Percentiles rank a stretch among this genome's conserved stretches.
phyloP scores from a whole-genome alignment of 2,888 invertebrate genomes.

The Daptonema setosum region DNA sequence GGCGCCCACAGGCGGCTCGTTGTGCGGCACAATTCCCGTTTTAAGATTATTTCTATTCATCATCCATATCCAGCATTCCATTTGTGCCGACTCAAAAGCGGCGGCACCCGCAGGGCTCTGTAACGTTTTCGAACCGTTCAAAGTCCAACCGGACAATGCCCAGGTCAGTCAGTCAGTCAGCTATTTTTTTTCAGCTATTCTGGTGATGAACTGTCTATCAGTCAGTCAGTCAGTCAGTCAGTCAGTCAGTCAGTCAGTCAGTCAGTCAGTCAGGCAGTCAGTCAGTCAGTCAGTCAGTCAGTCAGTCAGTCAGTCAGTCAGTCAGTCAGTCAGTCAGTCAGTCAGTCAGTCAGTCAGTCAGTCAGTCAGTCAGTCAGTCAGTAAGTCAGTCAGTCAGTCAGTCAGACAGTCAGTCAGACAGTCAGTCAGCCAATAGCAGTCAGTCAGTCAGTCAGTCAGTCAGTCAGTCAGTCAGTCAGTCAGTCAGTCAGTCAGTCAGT shows the following conservation, averaged over 20 bases:
- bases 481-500: neutral
- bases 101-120: no score
- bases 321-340: neutral
- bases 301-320: neutral
- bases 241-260: neutral
- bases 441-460: neutral
- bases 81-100: no score
- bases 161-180: neutral
- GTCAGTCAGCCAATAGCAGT: neutral
- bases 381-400: neutral
- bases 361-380: neutral
- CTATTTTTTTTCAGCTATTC: neutral
- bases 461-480: neutral
- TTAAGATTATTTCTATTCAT: no score
- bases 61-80: no score
- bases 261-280: no score
- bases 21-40: no score
- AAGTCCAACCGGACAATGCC: conserved; percentile 3
- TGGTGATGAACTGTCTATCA: conserved; percentile 2
- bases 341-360: neutral
- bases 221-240: neutral
- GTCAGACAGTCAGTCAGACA: neutral
- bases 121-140: conserved; percentile 5
- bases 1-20: no score
- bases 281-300: neutral